Evolutionary conservation across 1,140 invertebrate genomes (phyloP), one percentile per base, ranked within the genome.

Genomic region (Popillia japonica): DNA sequence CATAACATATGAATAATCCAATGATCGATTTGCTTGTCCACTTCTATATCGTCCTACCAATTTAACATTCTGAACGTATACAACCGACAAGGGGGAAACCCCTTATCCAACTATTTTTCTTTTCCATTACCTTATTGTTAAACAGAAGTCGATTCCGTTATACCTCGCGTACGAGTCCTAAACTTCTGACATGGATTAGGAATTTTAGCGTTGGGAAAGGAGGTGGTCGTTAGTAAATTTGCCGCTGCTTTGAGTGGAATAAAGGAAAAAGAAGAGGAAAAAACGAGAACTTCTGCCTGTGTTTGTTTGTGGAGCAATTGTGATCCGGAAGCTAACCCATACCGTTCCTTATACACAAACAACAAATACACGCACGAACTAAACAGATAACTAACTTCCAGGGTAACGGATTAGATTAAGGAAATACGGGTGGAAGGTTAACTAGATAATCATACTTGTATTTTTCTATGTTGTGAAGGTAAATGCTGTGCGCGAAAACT

Each of bases 111-210:
- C 14, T 55, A 55, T 55, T 55, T 55, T 55, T 55, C 48, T 55
- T 55, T 55, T 55, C 48, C 48, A 55, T 55, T 55, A 55, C 9
- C 48, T 55, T 55, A 55, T 55, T 55, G 48, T 55, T 55, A 55
- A 55, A 55, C 48, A 55, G 48, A 55, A 55, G 48, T 55, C 17
- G 48, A 6, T 55, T 17, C 14, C 48, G 14, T 14, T n/a, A 34
- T 34, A 34, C 48, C 14, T 55, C 48, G 4, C 14, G 1, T 14
- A n/a, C 14, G 17, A 14, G 48, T 55, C 14, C 17, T 17, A 17
- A 55, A 55, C 48, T 55, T 55, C 48, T n/a, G 48, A n/a, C 48
- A n/a, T 17, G 48, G 48, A 55, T 55, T 55, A 55, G 3, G 48
- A 55, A 55, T 55, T 55, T 55, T 14, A n/a, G 14, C 48, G 48